A percentile compares a stretch with the other conserved stretches of the same genome.
phyloP scores from a whole-genome alignment of 1,140 invertebrate species.

The Trachymyrmex septentrionalis region DNA sequence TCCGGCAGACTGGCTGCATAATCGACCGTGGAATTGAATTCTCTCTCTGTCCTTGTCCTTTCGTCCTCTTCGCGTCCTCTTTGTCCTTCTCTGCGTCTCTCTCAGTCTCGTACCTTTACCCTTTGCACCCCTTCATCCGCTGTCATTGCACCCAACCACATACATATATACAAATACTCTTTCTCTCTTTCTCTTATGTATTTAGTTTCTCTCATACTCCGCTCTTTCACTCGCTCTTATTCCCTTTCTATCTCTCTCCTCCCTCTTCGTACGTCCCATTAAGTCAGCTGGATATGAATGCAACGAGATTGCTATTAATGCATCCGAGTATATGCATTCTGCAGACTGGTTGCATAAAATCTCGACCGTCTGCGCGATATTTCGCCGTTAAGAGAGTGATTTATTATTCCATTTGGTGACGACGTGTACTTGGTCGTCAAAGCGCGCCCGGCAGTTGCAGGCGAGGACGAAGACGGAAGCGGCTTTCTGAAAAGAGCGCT shows the following conservation, averaged over 20 bases:
- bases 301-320: slow-evolving; percentile 77
- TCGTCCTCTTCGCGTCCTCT: slow-evolving; percentile 44
- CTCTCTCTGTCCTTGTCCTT: slow-evolving; percentile 80
- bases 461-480: slow-evolving; percentile 39
- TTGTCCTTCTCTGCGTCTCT: slow-evolving; percentile 15
- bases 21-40: slow-evolving; percentile 82
- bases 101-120: slow-evolving; percentile 38
- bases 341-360: slow-evolving; percentile 72
- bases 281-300: slow-evolving; percentile 76
- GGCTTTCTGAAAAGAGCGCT: slow-evolving; percentile 52
- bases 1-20: slow-evolving; percentile 78
- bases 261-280: slow-evolving; percentile 71
- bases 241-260: background rate
- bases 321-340: slow-evolving; percentile 62
- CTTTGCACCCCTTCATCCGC: slow-evolving; percentile 15
- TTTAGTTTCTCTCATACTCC: slow-evolving; percentile 34
- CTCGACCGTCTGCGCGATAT: slow-evolving; percentile 60
- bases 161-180: slow-evolving; percentile 42
- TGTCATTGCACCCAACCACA: background rate
- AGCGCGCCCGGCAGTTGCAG: slow-evolving; percentile 40
- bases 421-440: slow-evolving; percentile 52
- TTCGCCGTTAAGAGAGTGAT: slow-evolving; percentile 72
- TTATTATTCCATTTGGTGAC: slow-evolving; percentile 72
- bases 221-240: slow-evolving; percentile 20
- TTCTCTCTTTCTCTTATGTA: slow-evolving; percentile 73